phyloP scores from a whole-genome alignment of 23 tunicate genomes.

The Styela clava region DNA sequence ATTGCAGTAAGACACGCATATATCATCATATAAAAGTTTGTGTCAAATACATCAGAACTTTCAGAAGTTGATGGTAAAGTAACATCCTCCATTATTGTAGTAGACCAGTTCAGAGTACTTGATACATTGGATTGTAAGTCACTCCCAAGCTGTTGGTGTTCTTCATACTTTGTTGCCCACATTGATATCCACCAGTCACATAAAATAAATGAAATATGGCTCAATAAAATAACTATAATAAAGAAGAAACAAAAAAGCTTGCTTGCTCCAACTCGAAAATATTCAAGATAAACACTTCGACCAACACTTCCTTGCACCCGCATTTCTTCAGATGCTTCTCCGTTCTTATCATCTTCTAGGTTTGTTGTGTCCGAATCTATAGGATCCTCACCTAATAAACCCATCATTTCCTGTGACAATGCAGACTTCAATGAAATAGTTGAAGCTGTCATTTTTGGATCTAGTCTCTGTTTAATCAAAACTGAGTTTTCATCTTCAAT shows the following conservation, averaged over 20 bases:
- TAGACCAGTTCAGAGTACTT: neutral
- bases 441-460: neutral
- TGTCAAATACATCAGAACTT: neutral
- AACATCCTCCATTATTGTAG: neutral
- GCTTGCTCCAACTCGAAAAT: conserved; percentile 28
- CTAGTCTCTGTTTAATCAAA: neutral
- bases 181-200: conserved; percentile 47
- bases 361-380: neutral
- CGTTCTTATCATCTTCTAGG: neutral
- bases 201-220: conserved; percentile 24
- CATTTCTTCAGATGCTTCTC: conserved; percentile 14
- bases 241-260: conserved; percentile 16
- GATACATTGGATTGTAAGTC: neutral
- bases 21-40: conserved; percentile 11
- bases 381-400: neutral
- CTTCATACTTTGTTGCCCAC: conserved; percentile 15
- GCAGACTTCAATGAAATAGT: neutral
- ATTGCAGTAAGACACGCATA: conserved; percentile 11
- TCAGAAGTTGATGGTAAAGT: neutral
- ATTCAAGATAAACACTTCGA: conserved; percentile 31
- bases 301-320: conserved; percentile 29
- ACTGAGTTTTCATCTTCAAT: conserved; percentile 18
- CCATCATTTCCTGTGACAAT: neutral
- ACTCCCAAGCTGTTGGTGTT: neutral
- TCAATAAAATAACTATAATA: neutral